Conservation (phyloP, 1,140 invertebrate species). For the Drosophila virilis region DNA sequence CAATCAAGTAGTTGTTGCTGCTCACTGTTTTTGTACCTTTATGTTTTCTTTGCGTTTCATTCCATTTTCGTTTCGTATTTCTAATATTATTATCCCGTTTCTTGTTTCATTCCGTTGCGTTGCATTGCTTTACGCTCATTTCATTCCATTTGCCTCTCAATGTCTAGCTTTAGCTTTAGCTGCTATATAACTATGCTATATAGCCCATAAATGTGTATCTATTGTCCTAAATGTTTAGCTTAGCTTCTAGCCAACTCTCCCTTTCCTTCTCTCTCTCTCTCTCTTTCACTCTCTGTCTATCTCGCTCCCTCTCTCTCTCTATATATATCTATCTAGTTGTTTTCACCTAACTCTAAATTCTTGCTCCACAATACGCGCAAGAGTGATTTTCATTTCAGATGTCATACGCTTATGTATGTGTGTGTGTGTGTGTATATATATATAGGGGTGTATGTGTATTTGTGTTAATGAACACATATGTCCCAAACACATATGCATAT, state of each 20-base stretch:
- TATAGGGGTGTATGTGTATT: constrained; percentile 1
- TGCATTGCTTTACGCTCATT: constrained; percentile 26
- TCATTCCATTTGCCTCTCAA: constrained; percentile 43
- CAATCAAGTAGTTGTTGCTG: constrained; percentile 9
- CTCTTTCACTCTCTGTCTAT: constrained; percentile 5
- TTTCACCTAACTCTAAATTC: constrained; percentile 10
- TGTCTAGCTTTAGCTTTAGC: constrained; percentile 46
- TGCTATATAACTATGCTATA: constrained; percentile 6
- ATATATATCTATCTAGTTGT: neutral
- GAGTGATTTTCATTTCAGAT: constrained; percentile 29
- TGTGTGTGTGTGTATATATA: neutral
- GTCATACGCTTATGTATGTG: neutral
- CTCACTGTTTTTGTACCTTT: constrained; percentile 6
- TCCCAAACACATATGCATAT: constrained; percentile 33
- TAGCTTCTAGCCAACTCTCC: neutral
- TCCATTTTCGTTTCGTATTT: constrained; percentile 23
- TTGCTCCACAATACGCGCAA: neutral
- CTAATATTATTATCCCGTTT: constrained; percentile 8
- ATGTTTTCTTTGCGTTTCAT: constrained; percentile 23
- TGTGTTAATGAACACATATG: constrained; percentile 22
- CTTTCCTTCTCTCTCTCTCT: neutral
- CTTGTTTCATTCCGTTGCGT: constrained; percentile 31
- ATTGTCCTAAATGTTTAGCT: neutral
- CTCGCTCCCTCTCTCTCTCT: constrained; percentile 6
- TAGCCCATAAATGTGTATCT: constrained; percentile 16